Percentiles rank a stretch among this genome's conserved stretches.
Conservation (phyloP, 2,888 invertebrate species). For the Teleiodes luculella region DNA sequence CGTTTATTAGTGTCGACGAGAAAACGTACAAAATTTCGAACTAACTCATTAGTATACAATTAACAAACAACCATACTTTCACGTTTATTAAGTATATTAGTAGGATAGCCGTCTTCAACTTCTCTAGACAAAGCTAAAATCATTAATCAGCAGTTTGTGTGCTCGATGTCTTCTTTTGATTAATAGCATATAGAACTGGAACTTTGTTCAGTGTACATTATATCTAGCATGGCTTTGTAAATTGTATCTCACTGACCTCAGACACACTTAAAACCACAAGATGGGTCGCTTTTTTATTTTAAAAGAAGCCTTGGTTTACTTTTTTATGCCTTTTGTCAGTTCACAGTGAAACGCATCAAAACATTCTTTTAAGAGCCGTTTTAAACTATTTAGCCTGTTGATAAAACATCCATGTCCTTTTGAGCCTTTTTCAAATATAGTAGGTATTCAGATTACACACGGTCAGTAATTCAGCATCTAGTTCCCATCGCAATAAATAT, state of each 20-base stretch:
- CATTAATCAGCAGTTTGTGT: constrained; percentile 27
- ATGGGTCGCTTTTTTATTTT: not conserved
- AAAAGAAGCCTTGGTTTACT: not conserved
- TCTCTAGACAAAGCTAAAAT: constrained; percentile 1
- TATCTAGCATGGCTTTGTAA: not conserved
- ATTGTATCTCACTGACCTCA: not conserved
- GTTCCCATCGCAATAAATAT: not conserved
- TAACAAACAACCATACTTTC: too few species aligned
- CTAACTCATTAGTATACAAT: too few species aligned
- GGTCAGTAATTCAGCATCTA: not conserved
- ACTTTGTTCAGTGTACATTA: constrained; percentile 1
- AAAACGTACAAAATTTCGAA: too few species aligned
- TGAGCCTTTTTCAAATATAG: too few species aligned
- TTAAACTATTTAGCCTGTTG: too few species aligned
- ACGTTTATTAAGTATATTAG: too few species aligned
- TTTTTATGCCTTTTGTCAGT: not conserved
- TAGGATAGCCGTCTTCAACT: too few species aligned
- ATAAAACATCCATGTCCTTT: too few species aligned
- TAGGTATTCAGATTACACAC: not conserved
- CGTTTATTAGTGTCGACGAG: too few species aligned
- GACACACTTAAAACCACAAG: not conserved
- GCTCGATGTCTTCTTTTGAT: constrained; percentile 24
- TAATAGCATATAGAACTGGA: constrained; percentile 18
- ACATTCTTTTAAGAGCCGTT: too few species aligned
- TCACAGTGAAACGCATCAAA: too few species aligned